Evolutionary conservation across 2,888 invertebrate genomes (phyloP), one percentile per base, ranked within the genome.

Genomic region (Callinectes sapidus): DNA sequence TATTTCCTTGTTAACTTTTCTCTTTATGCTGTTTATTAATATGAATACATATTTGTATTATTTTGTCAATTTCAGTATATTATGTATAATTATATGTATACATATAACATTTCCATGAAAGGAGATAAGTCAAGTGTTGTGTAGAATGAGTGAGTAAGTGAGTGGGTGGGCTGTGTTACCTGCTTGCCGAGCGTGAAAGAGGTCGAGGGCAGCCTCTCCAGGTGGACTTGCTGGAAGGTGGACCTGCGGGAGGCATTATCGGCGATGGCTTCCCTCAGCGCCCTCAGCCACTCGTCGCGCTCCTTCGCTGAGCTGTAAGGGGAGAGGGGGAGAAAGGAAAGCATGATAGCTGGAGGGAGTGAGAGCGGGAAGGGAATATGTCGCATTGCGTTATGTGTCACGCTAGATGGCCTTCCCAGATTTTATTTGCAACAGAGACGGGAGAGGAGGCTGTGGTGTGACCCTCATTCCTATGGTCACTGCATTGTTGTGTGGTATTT

Each of bases 271-370:
- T 95, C 95, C 39, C 95, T 95, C 39, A 97, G 95, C 5, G 96
- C 96, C 66, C 95, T 95, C 89, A 97, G 95, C 97, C 96, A 97
- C 88, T 96, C 96, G 93, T 96, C 96, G 91, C 96, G 95, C 95
- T 96, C 96, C 93, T 95, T 95, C n/a, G 95, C 95, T 28, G 96
- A 96, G 77, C 96, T 96, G 93, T 6, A 61, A 86, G 87, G 39
- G 16, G 18, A 28, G 10, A 71, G n/a, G 8, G 54, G 8, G 54
- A 0, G 35, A n/a, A 54, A 42, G 23, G 13, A 61, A 61, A 89
- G 10, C 61, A 23, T 48, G 54, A 89, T 14, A 48, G 14, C 86
- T 23, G 23, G 28, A 23, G 13, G 86, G 39, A 39, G 86, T 48
- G 39, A 39, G 14, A 35, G 28, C 86, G 86, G 16, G 23, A 18